phyloP scores from a whole-genome alignment of 1,140 invertebrate species.

The Kradibia gibbosae region DNA sequence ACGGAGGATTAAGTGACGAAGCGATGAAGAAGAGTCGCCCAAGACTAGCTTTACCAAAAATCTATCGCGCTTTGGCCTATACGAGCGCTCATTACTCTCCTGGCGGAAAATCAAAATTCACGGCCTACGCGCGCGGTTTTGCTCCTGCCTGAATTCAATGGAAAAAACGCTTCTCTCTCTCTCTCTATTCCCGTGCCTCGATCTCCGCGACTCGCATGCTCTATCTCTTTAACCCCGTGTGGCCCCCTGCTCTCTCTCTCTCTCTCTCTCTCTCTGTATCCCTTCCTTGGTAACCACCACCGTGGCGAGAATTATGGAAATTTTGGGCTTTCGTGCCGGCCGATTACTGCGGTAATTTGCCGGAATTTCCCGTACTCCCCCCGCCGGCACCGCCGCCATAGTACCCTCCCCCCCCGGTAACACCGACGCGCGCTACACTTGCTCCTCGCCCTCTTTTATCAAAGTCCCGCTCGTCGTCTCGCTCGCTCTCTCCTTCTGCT shows the following conservation, averaged over 20 bases:
- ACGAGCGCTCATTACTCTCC: neutral
- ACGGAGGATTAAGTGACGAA: too few relatives aligned
- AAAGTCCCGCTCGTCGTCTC: constrained; percentile 38
- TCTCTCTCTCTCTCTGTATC: neutral
- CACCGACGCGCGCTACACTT: neutral
- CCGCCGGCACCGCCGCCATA: neutral
- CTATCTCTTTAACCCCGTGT: neutral
- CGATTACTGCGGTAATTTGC: constrained; percentile 49
- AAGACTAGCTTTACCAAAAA: neutral
- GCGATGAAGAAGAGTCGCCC: neutral
- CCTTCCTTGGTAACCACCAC: neutral
- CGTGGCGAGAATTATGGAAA: constrained; percentile 47
- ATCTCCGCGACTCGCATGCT: neutral
- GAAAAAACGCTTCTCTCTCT: constrained; percentile 8
- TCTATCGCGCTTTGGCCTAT: constrained; percentile 17
- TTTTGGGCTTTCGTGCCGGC: constrained; percentile 25
- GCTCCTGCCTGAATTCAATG: constrained; percentile 28
- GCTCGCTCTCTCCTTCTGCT: constrained; percentile 16
- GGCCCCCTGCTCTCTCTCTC: neutral
- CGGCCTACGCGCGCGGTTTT: constrained; percentile 21
- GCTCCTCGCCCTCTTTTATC: constrained; percentile 21
- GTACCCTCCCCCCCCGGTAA: neutral
- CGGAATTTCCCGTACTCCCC: constrained; percentile 37
- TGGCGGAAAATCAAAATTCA: constrained; percentile 42
- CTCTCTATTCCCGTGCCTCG: neutral